Conservation (phyloP, 2,797 vertebrate genomes). For the Australoheros facetus region DNA sequence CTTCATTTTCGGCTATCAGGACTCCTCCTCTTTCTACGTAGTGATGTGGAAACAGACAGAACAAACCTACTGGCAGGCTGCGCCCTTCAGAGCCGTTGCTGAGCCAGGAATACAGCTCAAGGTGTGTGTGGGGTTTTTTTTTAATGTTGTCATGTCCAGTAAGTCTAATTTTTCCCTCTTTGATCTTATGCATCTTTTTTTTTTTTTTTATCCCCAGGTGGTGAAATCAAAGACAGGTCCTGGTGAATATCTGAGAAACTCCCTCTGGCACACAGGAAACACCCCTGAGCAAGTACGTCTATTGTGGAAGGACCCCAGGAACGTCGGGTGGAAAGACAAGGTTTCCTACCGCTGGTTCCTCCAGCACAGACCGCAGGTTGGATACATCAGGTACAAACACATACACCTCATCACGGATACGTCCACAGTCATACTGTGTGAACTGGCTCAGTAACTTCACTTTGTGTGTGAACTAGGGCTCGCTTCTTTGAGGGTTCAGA, state of each 20-base stretch:
- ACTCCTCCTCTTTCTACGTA: conserved; percentile 98
- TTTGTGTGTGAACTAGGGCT: conserved; percentile 77
- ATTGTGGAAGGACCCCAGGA: conserved; percentile 97
- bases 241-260: conserved; percentile 95
- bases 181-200: not conserved
- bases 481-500: conserved; percentile 93
- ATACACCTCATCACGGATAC: conserved; percentile 6
- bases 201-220: conserved; percentile 76
- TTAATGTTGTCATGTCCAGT: not conserved
- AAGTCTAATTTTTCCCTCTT: not conserved
- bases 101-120: conserved; percentile 98
- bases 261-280: conserved; percentile 97
- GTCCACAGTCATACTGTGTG: not conserved
- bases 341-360: conserved; percentile 99
- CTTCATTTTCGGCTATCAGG: conserved; percentile 99
- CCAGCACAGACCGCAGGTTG: conserved; percentile 95
- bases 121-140: conserved; percentile 74
- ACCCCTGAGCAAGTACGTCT: conserved; percentile 92
- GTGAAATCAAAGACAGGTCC: conserved; percentile 97
- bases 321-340: conserved; percentile 99
- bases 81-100: conserved; percentile 95
- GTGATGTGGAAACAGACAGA: conserved; percentile 99
- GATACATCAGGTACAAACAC: conserved; percentile 92
- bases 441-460: not conserved
- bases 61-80: conserved; percentile 98